These are phyloP conservation scores for Falco concolor DNA, from an alignment of 2,797 vertebrate genomes.

Conservation along the genomic window DNA sequence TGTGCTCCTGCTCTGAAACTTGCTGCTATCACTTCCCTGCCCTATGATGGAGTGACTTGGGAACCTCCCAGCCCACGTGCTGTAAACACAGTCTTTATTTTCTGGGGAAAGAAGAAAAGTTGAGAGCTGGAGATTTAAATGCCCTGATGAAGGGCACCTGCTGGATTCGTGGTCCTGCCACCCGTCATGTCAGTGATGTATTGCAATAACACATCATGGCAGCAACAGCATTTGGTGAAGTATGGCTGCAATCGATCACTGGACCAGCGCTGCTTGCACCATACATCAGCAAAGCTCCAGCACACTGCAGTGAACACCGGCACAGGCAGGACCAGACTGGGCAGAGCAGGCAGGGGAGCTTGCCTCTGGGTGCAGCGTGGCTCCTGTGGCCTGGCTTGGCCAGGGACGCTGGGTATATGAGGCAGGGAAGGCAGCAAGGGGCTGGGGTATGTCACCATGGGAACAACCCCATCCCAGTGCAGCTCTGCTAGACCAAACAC, in stretches of 20 bases:
- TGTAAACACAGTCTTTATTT: conserved; percentile 20
- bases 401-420: not conserved
- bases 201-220: conserved; percentile 20
- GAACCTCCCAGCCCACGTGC: not conserved
- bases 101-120: not conserved
- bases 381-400: not conserved
- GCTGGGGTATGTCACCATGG: accelerated
- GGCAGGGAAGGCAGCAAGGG: too few relatives aligned
- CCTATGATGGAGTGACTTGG: not conserved
- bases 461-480: accelerated
- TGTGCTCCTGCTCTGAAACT: not conserved
- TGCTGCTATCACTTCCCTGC: not conserved
- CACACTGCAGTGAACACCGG: accelerated
- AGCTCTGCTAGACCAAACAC: accelerated
- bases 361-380: not conserved
- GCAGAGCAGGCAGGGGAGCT: not conserved
- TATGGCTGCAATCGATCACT: conserved; percentile 24
- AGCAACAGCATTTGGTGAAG: not conserved
- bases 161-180: not conserved
- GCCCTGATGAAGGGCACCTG: conserved; percentile 47
- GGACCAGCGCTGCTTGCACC: accelerated
- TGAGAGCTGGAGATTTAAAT: conserved; percentile 49
- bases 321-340: accelerated
- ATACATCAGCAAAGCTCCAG: not conserved
- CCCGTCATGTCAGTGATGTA: not conserved